phyloP scores from a whole-genome alignment of 1,140 invertebrate genomes.

The Drosophila murphyi region DNA sequence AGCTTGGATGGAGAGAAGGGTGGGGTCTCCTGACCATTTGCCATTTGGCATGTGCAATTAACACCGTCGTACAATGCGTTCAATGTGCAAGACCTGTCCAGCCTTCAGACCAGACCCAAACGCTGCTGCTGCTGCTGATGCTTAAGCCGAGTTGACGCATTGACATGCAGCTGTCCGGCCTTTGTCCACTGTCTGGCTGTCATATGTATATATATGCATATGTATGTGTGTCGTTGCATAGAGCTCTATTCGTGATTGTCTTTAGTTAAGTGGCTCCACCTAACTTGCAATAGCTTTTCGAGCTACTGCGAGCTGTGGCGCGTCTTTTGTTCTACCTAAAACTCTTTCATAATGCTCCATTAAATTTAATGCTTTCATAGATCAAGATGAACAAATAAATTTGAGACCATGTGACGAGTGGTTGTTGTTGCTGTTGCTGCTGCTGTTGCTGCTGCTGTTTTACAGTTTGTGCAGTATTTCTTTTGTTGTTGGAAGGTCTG shows the following conservation, averaged over 20 bases:
- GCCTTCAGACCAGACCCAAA: neutral
- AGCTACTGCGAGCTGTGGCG: slow-evolving; percentile 1
- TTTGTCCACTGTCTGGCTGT: slow-evolving; percentile 3
- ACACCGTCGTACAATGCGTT: slow-evolving; percentile 34
- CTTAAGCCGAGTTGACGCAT: slow-evolving; percentile 45
- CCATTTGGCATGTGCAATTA: slow-evolving; percentile 57
- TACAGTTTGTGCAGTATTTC: slow-evolving; percentile 26
- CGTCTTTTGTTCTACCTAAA: slow-evolving; percentile 58
- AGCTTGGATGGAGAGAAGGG: neutral
- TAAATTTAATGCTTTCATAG: slow-evolving; percentile 71
- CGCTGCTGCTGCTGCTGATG: slow-evolving; percentile 21
- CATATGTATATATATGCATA: slow-evolving; percentile 2
- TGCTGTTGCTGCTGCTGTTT: slow-evolving; percentile 16
- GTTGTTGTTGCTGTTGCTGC: slow-evolving; percentile 22
- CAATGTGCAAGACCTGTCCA: slow-evolving; percentile 28
- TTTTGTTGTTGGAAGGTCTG: slow-evolving; percentile 44
- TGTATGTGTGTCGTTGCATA: slow-evolving; percentile 24
- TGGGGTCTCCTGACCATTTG: slow-evolving; percentile 42
- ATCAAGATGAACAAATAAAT: slow-evolving; percentile 74
- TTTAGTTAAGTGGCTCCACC: slow-evolving; percentile 9
- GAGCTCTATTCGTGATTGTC: slow-evolving; percentile 3
- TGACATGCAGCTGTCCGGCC: slow-evolving; percentile 50
- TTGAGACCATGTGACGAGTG: slow-evolving; percentile 55
- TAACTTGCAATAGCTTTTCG: slow-evolving; percentile 26
- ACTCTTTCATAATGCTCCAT: slow-evolving; percentile 72